Base-by-base conservation (phyloP, 2,797 vertebrate species). In the Melanogrammus aeglefinus region DNA sequence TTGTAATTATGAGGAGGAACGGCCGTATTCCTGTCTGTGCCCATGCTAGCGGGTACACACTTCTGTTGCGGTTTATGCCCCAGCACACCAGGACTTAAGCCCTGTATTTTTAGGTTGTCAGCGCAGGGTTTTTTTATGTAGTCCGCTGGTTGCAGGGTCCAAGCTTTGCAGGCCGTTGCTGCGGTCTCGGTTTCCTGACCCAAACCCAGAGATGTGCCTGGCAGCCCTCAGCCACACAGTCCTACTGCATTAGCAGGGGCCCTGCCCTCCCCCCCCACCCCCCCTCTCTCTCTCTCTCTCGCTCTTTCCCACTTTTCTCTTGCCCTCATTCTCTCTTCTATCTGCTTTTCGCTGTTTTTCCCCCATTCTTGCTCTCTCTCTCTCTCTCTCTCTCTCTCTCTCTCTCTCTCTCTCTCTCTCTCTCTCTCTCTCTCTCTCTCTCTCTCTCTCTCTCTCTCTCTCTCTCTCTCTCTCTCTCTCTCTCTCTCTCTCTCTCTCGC, bases 181-280 rank as follows among this genome's bases (percentile, higher is more conserved):
- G 88, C 10, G 80, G 84, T 90, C 84, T 87, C 82, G 75, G 63
- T 87, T 84, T 90, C 88, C 86, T 80, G 81, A 89, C 83, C 82
- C 79, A 87, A 83, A 90, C 88, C 76, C 5, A 86, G 12, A 2
- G 84, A 87, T 86, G 77, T 83, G 84, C 83, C 63, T 85, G 83
- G 85, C 89, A 88, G 83, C 69, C 77, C 85, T 83, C 73, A 2
- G 78, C 75, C 1, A 84, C 73, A 73, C 74, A 80, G 76, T 82
- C 80, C 81, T 79, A 5, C 79, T 51, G 24, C 82, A 82, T 87
- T 89, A 81, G 77, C 84, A 78, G 78, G 29, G 38, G 27, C 76
- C 21, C 73, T n/a, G 36, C 16, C 44, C 9, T 75, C 18, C 78
- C 81, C 78, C 78, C 79, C 73, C 36, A 29, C 6, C 14, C 29